Evolutionary conservation across 2,797 vertebrate genomes (phyloP).

Genomic region (Mormyrops boulengeri): DNA sequence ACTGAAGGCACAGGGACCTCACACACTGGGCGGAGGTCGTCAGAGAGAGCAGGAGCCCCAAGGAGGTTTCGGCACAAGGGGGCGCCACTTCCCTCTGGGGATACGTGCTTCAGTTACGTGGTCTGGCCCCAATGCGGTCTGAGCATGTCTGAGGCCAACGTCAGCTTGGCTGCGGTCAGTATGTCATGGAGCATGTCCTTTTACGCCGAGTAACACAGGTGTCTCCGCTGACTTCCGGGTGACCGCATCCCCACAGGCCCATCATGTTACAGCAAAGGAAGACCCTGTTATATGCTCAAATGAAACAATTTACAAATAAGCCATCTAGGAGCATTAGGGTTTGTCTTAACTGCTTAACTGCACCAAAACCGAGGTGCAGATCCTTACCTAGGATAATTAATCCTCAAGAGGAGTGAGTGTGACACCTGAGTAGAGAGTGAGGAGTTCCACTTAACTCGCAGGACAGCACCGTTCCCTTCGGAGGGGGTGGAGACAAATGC

Average conservation of each 20-base stretch:
- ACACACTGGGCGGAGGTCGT: neutral
- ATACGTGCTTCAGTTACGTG: neutral
- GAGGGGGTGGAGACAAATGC: neutral
- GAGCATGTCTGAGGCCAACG: neutral
- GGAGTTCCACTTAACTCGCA: neutral
- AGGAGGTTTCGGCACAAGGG: neutral
- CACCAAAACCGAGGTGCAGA: neutral
- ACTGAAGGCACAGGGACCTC: conserved; percentile 31
- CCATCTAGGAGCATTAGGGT: neutral
- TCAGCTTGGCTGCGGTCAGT: neutral
- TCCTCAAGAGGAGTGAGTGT: neutral
- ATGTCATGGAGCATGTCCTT: neutral
- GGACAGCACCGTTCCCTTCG: neutral
- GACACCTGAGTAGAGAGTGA: neutral
- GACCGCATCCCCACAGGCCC: neutral
- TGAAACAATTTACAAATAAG: neutral
- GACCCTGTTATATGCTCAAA: neutral
- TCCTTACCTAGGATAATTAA: neutral
- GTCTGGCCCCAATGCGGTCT: neutral
- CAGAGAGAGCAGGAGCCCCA: neutral
- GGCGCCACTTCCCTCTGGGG: neutral
- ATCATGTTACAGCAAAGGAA: neutral
- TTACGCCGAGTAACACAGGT: neutral
- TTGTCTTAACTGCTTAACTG: neutral
- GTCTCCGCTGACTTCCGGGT: neutral